Evolutionary conservation across 2,888 invertebrate genomes (phyloP), one percentile per base, ranked within the genome.

Genomic region (Drosophila cognata): DNA sequence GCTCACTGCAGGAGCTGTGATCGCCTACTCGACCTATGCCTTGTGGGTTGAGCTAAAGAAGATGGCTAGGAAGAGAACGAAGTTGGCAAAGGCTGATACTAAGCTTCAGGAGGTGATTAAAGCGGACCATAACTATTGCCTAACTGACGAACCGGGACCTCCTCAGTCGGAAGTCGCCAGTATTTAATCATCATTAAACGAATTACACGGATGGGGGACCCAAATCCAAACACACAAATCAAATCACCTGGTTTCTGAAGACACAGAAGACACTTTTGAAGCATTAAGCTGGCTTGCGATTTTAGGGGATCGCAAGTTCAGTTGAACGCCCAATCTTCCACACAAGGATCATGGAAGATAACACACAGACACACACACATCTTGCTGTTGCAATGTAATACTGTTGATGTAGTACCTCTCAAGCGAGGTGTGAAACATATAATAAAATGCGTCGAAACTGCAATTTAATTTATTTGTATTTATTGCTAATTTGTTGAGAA

Each of bases 241-340:
- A 28, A 18, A 25, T 28, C 18, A 28, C 0, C 28, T 29, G 50
- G 29, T 18, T 29, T 6, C 16, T 46, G 46, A 63, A 61, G 29
- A 64, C 51, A 53, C 18, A n/a, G 18, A 57, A 66, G 48, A 46
- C 69, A 29, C 18, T 21, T 41, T 61, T 46, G 33, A 31, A 25
- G 35, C 35, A 58, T 74, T 63, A 31, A 31, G 1, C 11, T 33
- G 57, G 43, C 70, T 70, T 64, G 70, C 79, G 74, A 66, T 70
- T 77, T 78, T 64, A 77, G 77, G 77, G 79, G 79, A 51, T 79
- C 59, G 77, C 71, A 67, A 71, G 71, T 28, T 10, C n/a, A 51
- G 28, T 71, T 21, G 28, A 70, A 66, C 74, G 64, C 58, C 48
- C 8, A n/a, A 33, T n/a, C 8, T n/a, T 55, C 31, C 13, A 46